Evolutionary conservation across 2,888 invertebrate species (phyloP).

Genomic region (Pandemis cinnamomeana): DNA sequence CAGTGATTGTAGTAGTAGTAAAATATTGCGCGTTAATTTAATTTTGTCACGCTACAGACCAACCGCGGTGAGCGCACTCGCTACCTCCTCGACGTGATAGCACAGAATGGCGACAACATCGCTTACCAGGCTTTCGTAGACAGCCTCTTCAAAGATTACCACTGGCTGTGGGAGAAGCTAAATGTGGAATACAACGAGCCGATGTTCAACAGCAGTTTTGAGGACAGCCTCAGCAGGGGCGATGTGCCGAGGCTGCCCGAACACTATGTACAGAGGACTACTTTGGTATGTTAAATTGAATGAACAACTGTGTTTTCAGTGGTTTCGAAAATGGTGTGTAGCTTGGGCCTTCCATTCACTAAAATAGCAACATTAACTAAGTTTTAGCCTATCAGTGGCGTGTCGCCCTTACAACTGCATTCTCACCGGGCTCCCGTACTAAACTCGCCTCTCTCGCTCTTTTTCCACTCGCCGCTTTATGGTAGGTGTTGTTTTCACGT

Average conservation of each 20-base stretch:
- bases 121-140: conserved; percentile 84
- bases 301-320: too few species aligned
- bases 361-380: too few species aligned
- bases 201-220: conserved; percentile 72
- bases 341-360: too few species aligned
- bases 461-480: too few species aligned
- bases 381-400: too few species aligned
- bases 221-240: conserved; percentile 81
- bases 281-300: conserved; percentile 71
- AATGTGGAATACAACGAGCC: conserved; percentile 63
- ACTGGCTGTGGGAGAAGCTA: conserved; percentile 83
- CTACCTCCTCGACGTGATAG: conserved; percentile 69
- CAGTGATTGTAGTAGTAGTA: too few species aligned
- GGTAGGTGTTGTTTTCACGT: too few species aligned
- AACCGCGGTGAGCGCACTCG: conserved; percentile 68
- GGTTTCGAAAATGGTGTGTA: too few species aligned
- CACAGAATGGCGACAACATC: conserved; percentile 69
- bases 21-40: background rate
- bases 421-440: too few species aligned
- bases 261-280: conserved; percentile 79
- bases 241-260: conserved; percentile 84
- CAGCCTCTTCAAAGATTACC: conserved; percentile 81
- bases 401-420: too few species aligned
- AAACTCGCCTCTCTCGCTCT: too few species aligned
- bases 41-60: conserved; percentile 58